These are phyloP conservation scores for Todiramphus saurophagus DNA, from an alignment of 2,113 vertebrate genomes.

Conservation along the genomic window DNA sequence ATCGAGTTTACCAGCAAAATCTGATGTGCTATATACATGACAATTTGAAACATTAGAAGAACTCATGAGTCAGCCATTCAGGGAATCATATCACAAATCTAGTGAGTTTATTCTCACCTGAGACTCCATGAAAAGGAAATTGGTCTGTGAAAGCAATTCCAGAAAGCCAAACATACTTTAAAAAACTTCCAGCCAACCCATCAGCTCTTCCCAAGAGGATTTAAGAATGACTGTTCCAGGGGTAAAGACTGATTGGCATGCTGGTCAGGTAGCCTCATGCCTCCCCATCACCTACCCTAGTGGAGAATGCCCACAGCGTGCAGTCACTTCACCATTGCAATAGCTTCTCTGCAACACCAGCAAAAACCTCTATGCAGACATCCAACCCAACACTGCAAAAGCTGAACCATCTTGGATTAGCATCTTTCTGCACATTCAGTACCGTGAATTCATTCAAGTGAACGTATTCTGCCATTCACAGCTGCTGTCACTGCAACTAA, in stretches of 20 bases:
- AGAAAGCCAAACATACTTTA: constrained; percentile 5
- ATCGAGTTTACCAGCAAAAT: constrained; percentile 14
- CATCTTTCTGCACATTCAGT: background rate
- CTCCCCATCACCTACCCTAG: background rate
- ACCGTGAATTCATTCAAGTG: background rate
- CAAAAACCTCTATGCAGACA: background rate
- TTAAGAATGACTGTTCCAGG: background rate
- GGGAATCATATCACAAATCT: constrained; percentile 1
- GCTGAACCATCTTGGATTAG: background rate
- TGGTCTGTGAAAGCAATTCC: constrained; percentile 36
- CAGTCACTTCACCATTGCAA: accelerated
- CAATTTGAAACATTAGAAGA: constrained; percentile 23
- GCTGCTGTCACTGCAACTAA: background rate
- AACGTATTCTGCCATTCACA: background rate
- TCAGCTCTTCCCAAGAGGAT: background rate
- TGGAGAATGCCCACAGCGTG: background rate
- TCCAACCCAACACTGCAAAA: background rate
- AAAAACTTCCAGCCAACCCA: constrained; percentile 14
- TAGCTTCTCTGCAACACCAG: background rate
- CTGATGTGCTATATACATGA: background rate
- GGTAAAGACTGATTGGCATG: background rate
- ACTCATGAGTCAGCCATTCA: constrained; percentile 9
- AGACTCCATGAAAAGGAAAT: constrained; percentile 27
- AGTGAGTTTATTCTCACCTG: constrained; percentile 38
- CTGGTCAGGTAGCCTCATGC: background rate